Percentiles rank a stretch among this genome's conserved stretches.
Conservation (phyloP, 2,797 vertebrate species). For the Megaceryle alcyon region DNA sequence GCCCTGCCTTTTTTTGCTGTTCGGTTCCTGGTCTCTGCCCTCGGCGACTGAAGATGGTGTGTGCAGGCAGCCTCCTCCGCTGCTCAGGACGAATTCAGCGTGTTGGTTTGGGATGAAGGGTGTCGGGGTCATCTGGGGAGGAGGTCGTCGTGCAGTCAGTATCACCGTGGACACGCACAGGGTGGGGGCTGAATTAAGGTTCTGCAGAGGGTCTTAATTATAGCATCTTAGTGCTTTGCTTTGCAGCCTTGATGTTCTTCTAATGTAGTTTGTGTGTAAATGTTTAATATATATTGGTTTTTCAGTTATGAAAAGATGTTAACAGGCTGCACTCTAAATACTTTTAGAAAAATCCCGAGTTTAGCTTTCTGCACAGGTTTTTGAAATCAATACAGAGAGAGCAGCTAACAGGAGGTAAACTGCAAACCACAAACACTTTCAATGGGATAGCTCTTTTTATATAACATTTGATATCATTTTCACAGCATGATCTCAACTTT, state of each 20-base stretch:
- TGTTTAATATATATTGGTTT: conserved; percentile 1
- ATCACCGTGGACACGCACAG: background rate
- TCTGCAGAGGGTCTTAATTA: background rate
- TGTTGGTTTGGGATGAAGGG: background rate
- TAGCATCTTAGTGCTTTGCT: background rate
- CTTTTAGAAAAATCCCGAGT: conserved; percentile 52
- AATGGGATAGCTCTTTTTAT: conserved; percentile 77
- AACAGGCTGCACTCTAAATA: conserved; percentile 44
- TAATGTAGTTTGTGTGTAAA: background rate
- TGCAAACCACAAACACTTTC: conserved; percentile 76
- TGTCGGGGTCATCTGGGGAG: background rate
- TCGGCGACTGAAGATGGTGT: background rate
- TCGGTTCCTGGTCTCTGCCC: background rate
- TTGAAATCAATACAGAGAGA: conserved; percentile 77
- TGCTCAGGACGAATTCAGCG: background rate
- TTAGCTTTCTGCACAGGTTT: conserved; percentile 74
- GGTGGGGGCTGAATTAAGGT: background rate
- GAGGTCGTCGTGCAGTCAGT: background rate
- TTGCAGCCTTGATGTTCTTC: background rate
- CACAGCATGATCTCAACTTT: conserved; percentile 77
- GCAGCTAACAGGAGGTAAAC: conserved; percentile 74
- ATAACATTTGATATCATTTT: conserved; percentile 80
- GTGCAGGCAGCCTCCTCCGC: background rate
- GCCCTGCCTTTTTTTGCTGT: background rate
- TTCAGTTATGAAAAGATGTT: conserved; percentile 42